phyloP scores from a whole-genome alignment of 92 coral and sea anemone genomes.

The Ricordea florida region DNA sequence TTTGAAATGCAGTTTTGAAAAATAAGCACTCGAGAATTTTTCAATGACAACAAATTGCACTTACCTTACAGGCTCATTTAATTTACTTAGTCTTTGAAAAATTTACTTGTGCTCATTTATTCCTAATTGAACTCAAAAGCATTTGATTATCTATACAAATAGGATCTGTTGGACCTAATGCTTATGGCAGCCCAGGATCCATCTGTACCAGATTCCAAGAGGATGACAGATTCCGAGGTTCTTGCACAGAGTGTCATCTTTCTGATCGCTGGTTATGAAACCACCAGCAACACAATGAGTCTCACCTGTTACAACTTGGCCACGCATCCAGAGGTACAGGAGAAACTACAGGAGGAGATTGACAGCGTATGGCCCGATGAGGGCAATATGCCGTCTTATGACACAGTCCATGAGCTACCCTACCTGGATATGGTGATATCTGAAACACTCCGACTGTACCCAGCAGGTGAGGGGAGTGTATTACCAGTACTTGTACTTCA shows the following conservation, averaged over 20 bases:
- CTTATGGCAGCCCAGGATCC: constrained; percentile 42
- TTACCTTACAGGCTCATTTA: too few species aligned
- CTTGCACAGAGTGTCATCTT: constrained; percentile 67
- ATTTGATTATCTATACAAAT: too few species aligned
- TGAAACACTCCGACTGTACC: constrained; percentile 70
- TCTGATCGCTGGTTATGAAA: constrained; percentile 83
- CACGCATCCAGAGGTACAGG: constrained; percentile 72
- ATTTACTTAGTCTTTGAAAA: too few species aligned
- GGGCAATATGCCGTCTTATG: constrained; percentile 67
- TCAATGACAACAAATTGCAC: too few species aligned
- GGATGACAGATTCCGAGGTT: constrained; percentile 65
- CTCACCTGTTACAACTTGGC: constrained; percentile 68
- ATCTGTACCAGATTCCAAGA: constrained; percentile 27
- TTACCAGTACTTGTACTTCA: background rate
- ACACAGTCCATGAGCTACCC: constrained; percentile 54
- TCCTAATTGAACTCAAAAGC: too few species aligned
- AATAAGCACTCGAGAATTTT: too few species aligned
- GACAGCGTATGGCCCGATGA: constrained; percentile 73
- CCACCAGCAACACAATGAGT: constrained; percentile 69
- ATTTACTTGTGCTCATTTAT: too few species aligned
- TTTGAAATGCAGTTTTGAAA: too few species aligned
- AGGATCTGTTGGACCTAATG: constrained; percentile 77
- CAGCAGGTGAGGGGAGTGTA: constrained; percentile 56
- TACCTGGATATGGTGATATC: constrained; percentile 76
- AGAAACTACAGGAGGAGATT: constrained; percentile 70